Base-by-base conservation (phyloP, 2,888 invertebrate genomes). In the Chesias legatella region DNA sequence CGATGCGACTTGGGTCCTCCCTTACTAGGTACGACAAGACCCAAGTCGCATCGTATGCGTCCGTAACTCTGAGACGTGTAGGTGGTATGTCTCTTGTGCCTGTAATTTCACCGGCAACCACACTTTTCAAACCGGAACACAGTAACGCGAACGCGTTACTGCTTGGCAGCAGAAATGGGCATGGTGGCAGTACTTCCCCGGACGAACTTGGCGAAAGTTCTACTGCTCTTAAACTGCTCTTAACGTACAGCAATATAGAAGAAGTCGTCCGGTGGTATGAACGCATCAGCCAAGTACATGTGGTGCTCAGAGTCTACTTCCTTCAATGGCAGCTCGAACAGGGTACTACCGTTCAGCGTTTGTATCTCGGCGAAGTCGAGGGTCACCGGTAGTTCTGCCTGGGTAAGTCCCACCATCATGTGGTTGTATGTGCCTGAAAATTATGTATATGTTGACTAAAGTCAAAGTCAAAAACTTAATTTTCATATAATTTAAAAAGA, bases 211-310 rank as follows among this genome's bases (percentile, higher is more conserved):
- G n/a, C n/a, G n/a, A n/a, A n/a, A n/a, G n/a, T n/a, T n/a, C n/a
- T n/a, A n/a, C n/a, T n/a, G n/a, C n/a, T n/a, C n/a, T n/a, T n/a
- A n/a, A n/a, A n/a, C n/a, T n/a, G n/a, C n/a, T n/a, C n/a, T n/a
- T 22, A 33, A 76, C 86, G 80, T 58, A 92, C 92, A 70, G 90
- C 90, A 27, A 94, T 82, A 67, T 92, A 92, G 71, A 93, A 94
- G 56, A 91, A 89, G 2, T 90, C 89, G 11, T 90, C 82, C 0
- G 93, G 93, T 1, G 93, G 92, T 29, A 90, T 63, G 53, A 93
- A 92, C 0, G 90, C 85, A 1, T 90, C 84, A 0, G 91, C 89
- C 23, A 82, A 67, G 64, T 91, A 93, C 0, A 79, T 43, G 7
- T 67, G 69, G 17, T 51, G 60, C 1, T 39, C 46, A 0, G 40